Conservation (phyloP, 2,797 vertebrate genomes). For the Neosilurus mollespiculum region DNA sequence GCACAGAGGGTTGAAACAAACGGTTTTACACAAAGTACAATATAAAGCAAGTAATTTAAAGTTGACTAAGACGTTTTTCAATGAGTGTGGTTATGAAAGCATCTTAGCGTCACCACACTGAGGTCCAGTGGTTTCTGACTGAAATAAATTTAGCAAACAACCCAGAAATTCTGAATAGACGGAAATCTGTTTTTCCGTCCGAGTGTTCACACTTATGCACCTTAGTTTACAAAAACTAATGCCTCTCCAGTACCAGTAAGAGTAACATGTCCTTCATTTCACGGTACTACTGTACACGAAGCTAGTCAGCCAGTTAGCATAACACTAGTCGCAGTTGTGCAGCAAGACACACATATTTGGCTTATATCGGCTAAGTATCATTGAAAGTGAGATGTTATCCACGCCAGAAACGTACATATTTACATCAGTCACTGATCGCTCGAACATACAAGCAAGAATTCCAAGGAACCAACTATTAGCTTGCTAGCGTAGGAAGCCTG, state of each 20-base stretch:
- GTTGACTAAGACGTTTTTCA: no score
- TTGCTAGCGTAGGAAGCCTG: background rate
- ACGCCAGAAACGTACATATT: background rate
- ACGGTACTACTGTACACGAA: background rate
- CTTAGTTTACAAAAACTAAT: background rate
- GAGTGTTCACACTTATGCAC: no score
- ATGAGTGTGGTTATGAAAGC: no score
- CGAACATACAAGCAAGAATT: background rate
- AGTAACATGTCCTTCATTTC: background rate
- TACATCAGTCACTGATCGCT: background rate
- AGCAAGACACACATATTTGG: background rate
- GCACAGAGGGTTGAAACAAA: no score
- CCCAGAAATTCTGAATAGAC: no score
- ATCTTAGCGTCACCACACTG: no score
- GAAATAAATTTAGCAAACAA: no score
- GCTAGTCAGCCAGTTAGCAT: conserved; percentile 2
- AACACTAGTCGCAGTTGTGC: background rate
- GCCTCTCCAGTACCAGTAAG: background rate
- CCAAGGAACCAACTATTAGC: background rate
- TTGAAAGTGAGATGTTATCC: background rate
- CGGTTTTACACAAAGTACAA: no score
- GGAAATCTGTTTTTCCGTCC: no score
- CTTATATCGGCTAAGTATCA: background rate
- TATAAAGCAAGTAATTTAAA: no score
- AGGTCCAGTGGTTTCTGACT: no score